phyloP scores from a whole-genome alignment of 2,888 invertebrate genomes.

The Tillus elongatus region DNA sequence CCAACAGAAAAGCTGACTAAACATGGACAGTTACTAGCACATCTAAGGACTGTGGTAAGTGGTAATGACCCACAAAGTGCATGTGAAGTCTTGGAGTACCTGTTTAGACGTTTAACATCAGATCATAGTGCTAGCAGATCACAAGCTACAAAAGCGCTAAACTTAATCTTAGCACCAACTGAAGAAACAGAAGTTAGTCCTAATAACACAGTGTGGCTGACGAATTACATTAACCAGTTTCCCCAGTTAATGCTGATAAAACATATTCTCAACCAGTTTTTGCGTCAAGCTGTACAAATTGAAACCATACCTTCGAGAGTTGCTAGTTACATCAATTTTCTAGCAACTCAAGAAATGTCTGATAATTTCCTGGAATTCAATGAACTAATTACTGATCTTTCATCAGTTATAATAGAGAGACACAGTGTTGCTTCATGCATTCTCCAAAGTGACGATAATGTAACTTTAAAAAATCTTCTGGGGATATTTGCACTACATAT shows the following conservation, averaged over 20 bases:
- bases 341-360: slow-evolving; percentile 63
- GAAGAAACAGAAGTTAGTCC: slow-evolving; percentile 39
- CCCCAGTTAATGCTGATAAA: slow-evolving; percentile 69
- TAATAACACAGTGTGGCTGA: slow-evolving; percentile 45
- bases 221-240: slow-evolving; percentile 59
- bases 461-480: slow-evolving; percentile 62
- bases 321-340: slow-evolving; percentile 75
- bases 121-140: slow-evolving; percentile 67
- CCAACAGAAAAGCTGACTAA: slow-evolving; percentile 63
- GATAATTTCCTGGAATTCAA: slow-evolving; percentile 59
- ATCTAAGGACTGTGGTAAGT: slow-evolving; percentile 51
- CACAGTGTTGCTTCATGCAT: slow-evolving; percentile 69
- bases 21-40: slow-evolving; percentile 53
- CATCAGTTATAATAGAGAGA: slow-evolving; percentile 84
- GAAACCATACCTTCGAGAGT: slow-evolving; percentile 80
- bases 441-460: slow-evolving; percentile 36
- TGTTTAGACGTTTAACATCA: slow-evolving; percentile 75
- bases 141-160: slow-evolving; percentile 58
- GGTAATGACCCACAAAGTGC: slow-evolving; percentile 48
- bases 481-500: slow-evolving; percentile 68
- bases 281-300: slow-evolving; percentile 82
- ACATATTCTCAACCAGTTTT: slow-evolving; percentile 56
- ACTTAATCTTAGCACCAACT: slow-evolving; percentile 35
- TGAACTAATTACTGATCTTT: slow-evolving; percentile 69
- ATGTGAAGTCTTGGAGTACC: slow-evolving; percentile 82